Base-by-base conservation (phyloP, 2,797 vertebrate species). In the Anolis apletophallus region DNA sequence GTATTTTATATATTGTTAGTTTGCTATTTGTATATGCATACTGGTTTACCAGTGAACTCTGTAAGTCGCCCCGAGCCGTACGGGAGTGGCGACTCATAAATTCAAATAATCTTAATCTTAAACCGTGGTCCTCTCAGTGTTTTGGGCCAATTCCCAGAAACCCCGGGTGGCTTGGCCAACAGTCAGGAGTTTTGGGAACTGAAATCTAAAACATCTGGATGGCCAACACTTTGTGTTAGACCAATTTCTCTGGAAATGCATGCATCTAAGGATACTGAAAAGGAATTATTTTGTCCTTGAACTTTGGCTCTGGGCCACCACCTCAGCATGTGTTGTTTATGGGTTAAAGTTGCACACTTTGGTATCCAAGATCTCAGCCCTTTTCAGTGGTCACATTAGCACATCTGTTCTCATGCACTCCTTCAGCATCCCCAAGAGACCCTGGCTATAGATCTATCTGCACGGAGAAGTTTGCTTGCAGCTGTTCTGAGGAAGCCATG, bases 231-330 rank as follows among this genome's bases (percentile, higher is more conserved):
- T 46, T 46, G 54, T 84, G 81, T 19, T 85, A 83, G 3, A 91
- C 64, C 16, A 29, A 86, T 92, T 92, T 89, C 78, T 80, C 88
- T 75, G 88, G 71, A 90, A 78, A 91, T 77, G 59, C 83, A 93
- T 81, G 29, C 76, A 71, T 73, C 68, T 40, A 88, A 85, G n/a
- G 75, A 54, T 68, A 59, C 32, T 17, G 7, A 12, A 2, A 5
- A 57, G n/a, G 26, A 57, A 5, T 2, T 3, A 5, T 2, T 3
- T 78, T 64, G 89, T 80, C 78, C 80, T 83, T 40, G 75, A 16
- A 69, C 80, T 90, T 77, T 88, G 80, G 21, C 5, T 61, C 7
- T 55, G 26, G 19, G 64, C 52, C 84, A 83, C n/a, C 46, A n/a
- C 34, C 21, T 74, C 32, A 3, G 54, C 16, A 34, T 40, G 17